Base-by-base conservation (phyloP, 2,888 invertebrate species). In the Adelognathus sp. region DNA sequence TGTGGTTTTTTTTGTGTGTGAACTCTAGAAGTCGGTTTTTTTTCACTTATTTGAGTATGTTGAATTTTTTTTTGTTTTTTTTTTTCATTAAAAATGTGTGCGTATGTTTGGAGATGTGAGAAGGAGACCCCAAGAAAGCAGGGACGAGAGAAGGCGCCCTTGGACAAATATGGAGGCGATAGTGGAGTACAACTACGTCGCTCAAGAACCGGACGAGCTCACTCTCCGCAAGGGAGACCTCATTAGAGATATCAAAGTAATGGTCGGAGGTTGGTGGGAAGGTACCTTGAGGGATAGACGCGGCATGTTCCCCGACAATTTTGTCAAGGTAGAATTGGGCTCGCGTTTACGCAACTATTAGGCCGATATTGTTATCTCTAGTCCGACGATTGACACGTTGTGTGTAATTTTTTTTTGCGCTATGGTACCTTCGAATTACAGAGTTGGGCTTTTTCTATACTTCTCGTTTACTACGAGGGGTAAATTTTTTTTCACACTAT, bases 281-380 rank as follows among this genome's bases (percentile, higher is more conserved):
- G 98, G 98, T n/a, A 95, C 95, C 76, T 92, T 98, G 69, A 93
- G 93, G 76, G 97, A 97, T 76, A 95, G 95, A 87, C 94, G 94
- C 79, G 98, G 98, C 86, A 95, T 98, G 94, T 98, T 98, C 92
- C 98, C 98, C 2, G 98, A 98, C 91, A 98, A 97, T 92, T 98
- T 97, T 93, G 98, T 98, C 18, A 94, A 95, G 84, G 92, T 96
- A 82, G 89, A 76, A 72, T 78, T 73, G 72, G 56, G 56, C 56
- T 77, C 78, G 77, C 63, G 39, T 33, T 76, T 52, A 73, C 11
- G 29, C n/a, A n/a, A n/a, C n/a, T n/a, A 72, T 50, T 64, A 46
- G 50, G 54, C 24, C 46, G 21, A 70, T 70, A 61, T 52, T 63
- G 18, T 52, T 24, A 46, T 63, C 5, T n/a, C 21, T 52, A 29